Evolutionary conservation across 2,888 invertebrate genomes (phyloP).

Genomic region (Aquatica leii): DNA sequence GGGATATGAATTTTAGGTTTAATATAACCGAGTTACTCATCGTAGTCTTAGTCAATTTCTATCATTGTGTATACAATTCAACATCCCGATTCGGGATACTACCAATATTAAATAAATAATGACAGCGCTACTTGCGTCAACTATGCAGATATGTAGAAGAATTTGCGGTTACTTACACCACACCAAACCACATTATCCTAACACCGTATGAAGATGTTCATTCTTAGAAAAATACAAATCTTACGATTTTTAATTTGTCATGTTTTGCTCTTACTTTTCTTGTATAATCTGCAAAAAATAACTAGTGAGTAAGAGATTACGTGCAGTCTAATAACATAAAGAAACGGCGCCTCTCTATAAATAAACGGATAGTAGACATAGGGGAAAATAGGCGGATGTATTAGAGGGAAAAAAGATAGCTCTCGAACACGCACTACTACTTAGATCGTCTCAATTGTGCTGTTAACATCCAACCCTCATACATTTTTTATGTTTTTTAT

Average conservation of each 20-base stretch:
- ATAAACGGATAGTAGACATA: slow-evolving; percentile 16
- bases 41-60: no score
- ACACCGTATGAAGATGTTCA: no score
- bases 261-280: neutral
- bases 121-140: no score
- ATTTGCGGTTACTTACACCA: no score
- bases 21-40: no score
- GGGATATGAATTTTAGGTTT: no score
- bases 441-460: slow-evolving; percentile 19
- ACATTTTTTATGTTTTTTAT: neutral
- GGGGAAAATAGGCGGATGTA: slow-evolving; percentile 15
- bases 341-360: slow-evolving; percentile 15
- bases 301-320: slow-evolving; percentile 10
- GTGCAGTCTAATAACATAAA: slow-evolving; percentile 7
- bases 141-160: no score
- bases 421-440: slow-evolving; percentile 22
- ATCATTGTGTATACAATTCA: no score
- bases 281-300: neutral
- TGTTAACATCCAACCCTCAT: slow-evolving; percentile 9
- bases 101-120: no score
- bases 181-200: no score
- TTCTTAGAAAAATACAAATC: neutral
- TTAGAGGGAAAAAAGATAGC: slow-evolving; percentile 16
- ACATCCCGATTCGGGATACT: no score
- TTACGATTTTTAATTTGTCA: neutral